A percentile compares a stretch with the other conserved stretches of the same genome.
These are phyloP conservation scores for Nasonovia ribisnigri DNA, from an alignment of 2,888 invertebrate species.

Conservation along the genomic window DNA sequence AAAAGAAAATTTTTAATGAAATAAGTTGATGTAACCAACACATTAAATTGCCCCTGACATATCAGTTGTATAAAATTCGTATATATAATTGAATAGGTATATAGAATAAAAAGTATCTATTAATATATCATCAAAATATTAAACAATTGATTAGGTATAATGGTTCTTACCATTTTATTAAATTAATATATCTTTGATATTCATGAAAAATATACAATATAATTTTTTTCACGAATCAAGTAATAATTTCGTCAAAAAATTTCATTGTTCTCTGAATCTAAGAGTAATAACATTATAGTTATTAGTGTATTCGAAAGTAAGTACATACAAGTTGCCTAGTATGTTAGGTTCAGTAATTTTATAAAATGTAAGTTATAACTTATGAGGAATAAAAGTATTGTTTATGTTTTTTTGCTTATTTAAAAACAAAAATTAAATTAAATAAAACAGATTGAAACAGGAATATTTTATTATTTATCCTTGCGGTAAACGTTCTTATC, in stretches of 20 bases:
- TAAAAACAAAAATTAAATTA: background rate
- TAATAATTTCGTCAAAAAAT: background rate
- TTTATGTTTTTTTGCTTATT: background rate
- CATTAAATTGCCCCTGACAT: background rate
- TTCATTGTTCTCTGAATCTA: background rate
- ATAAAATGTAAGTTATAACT: background rate
- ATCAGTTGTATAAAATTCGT: background rate
- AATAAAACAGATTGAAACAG: conserved; percentile 5
- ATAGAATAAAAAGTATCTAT: background rate
- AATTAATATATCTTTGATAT: background rate
- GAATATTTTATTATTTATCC: background rate
- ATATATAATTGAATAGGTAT: background rate
- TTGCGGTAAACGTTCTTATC: background rate
- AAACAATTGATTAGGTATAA: background rate
- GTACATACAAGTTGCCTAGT: background rate
- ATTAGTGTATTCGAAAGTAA: background rate
- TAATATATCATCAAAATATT: background rate
- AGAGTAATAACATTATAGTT: background rate
- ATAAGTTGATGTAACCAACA: background rate
- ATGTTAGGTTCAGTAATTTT: background rate
- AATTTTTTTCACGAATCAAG: background rate
- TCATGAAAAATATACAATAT: background rate
- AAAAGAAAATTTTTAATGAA: conserved; percentile 2
- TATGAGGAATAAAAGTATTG: background rate
- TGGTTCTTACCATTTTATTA: background rate